These are phyloP conservation scores for Dipodomys stephensi DNA, from an alignment of 2,113 vertebrate genomes.

Conservation along the genomic window DNA sequence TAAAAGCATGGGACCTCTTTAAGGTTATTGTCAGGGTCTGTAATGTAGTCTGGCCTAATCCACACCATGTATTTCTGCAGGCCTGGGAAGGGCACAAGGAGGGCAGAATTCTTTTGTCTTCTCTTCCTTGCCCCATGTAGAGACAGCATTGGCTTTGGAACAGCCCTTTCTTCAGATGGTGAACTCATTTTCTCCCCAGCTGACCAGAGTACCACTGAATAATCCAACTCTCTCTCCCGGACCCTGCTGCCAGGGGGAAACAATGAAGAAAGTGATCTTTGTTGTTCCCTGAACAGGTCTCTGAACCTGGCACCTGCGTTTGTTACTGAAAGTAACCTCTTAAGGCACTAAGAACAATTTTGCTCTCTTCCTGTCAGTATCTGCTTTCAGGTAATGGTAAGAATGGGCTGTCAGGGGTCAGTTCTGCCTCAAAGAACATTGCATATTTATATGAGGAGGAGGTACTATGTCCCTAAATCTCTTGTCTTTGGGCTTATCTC, in stretches of 20 bases:
- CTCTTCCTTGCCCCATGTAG: constrained; percentile 39
- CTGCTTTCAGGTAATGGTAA: constrained; percentile 69
- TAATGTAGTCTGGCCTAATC: not conserved
- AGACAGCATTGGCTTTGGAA: constrained; percentile 29
- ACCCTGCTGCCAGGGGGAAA: constrained; percentile 43
- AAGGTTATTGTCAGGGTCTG: not conserved
- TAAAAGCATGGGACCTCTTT: not conserved
- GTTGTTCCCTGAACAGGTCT: constrained; percentile 57
- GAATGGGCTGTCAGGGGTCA: constrained; percentile 71
- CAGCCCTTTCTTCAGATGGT: constrained; percentile 55
- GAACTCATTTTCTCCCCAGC: constrained; percentile 62
- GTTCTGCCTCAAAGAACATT: constrained; percentile 54
- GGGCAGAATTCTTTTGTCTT: constrained; percentile 40
- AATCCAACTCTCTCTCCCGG: constrained; percentile 54
- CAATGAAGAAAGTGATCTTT: constrained; percentile 71
- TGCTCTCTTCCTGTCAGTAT: constrained; percentile 69
- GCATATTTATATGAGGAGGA: constrained; percentile 33
- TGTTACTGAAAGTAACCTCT: constrained; percentile 25
- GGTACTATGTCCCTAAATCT: constrained; percentile 3
- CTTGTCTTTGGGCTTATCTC: constrained; percentile 42
- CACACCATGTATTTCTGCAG: not conserved
- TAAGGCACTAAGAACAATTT: constrained; percentile 59
- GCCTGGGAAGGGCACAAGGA: not conserved
- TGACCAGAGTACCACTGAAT: constrained; percentile 59
- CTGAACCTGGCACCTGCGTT: constrained; percentile 69